Evolutionary conservation across 2,888 invertebrate genomes (phyloP).

Genomic region (Anoncus sp.): DNA sequence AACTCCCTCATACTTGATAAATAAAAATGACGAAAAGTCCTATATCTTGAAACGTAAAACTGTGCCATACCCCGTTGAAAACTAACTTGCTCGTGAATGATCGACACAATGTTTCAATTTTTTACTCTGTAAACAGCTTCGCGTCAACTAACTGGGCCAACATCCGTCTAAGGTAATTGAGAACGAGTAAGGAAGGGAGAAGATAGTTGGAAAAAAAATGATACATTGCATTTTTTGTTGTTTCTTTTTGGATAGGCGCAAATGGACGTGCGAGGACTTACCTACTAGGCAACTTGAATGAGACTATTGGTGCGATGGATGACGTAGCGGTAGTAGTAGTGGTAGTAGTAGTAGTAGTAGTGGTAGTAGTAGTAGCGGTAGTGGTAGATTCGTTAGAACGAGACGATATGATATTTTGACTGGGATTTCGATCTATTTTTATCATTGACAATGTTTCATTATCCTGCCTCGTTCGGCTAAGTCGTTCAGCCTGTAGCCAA

Average conservation of each 20-base stretch:
- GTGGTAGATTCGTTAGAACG: constrained; percentile 60
- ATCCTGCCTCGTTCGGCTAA: constrained; percentile 38
- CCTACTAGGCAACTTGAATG: constrained; percentile 68
- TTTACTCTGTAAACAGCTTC: background rate
- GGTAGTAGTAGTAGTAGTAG: constrained; percentile 19
- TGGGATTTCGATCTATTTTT: constrained; percentile 53
- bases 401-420: constrained; percentile 51
- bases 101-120: background rate
- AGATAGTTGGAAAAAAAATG: background rate
- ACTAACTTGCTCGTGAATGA: background rate
- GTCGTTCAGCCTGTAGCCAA: constrained; percentile 47
- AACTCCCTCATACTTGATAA: too few relatives aligned
- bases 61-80: background rate
- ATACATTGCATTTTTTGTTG: background rate
- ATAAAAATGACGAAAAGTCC: too few relatives aligned
- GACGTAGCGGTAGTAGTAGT: constrained; percentile 50
- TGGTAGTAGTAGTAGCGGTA: constrained; percentile 24
- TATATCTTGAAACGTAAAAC: too few relatives aligned
- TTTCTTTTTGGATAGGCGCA: constrained; percentile 18
- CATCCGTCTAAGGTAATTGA: background rate
- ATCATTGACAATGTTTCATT: constrained; percentile 22
- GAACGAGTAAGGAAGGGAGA: background rate
- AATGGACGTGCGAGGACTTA: constrained; percentile 60
- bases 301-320: constrained; percentile 66
- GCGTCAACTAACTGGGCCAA: background rate